A percentile compares a stretch with the other conserved stretches of the same genome.
Conservation (phyloP, 2,888 invertebrate genomes). For the Atethmia centrago region DNA sequence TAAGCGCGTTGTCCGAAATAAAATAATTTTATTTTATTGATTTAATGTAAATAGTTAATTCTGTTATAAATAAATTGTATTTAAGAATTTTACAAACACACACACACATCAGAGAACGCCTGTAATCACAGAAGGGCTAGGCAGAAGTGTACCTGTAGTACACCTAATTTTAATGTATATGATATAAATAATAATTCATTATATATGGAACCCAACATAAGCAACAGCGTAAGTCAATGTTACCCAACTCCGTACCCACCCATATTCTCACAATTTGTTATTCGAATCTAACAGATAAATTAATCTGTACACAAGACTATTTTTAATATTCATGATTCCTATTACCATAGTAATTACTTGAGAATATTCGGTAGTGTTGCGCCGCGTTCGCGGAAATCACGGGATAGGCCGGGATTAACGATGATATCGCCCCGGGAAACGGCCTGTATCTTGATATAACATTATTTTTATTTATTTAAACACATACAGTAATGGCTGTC, state of each 20-base stretch:
- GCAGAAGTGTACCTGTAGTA: too few relatives aligned
- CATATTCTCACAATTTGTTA: constrained; percentile 27
- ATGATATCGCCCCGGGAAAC: constrained; percentile 16
- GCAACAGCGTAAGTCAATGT: background rate
- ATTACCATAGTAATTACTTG: constrained; percentile 62
- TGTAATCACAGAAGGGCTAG: too few relatives aligned
- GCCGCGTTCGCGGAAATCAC: constrained; percentile 22
- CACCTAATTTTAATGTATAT: too few relatives aligned
- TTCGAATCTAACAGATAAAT: constrained; percentile 49
- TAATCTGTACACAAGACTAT: constrained; percentile 46
- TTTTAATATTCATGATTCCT: constrained; percentile 61
- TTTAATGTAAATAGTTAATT: too few relatives aligned
- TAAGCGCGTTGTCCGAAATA: too few relatives aligned
- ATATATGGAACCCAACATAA: background rate
- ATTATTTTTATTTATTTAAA: too few relatives aligned
- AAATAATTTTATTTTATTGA: too few relatives aligned
- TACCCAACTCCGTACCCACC: background rate
- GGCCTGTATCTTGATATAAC: constrained; percentile 12
- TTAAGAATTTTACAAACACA: too few relatives aligned
- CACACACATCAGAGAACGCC: too few relatives aligned
- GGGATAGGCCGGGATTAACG: constrained; percentile 34
- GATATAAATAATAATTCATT: background rate
- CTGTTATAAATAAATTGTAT: too few relatives aligned
- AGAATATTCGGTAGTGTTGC: constrained; percentile 48
- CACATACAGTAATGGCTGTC: too few relatives aligned